These are phyloP conservation scores for Muschampia plurimacula DNA, from an alignment of 2,888 invertebrate species.

Conservation along the genomic window DNA sequence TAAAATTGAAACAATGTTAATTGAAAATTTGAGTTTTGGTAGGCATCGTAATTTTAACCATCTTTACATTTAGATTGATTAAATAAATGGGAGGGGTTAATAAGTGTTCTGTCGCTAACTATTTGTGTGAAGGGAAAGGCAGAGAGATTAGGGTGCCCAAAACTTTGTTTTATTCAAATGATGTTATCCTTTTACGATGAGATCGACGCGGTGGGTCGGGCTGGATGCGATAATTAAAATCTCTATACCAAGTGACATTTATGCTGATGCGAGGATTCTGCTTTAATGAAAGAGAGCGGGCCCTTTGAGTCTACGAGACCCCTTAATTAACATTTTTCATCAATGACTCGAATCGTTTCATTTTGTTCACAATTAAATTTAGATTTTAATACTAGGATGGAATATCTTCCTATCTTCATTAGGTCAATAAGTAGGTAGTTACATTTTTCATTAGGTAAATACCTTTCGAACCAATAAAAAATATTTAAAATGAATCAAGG, in stretches of 20 bases:
- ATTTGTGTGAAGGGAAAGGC: constrained; percentile 43
- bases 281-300: constrained; percentile 71
- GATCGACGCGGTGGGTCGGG: constrained; percentile 69
- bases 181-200: constrained; percentile 61
- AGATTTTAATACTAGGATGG: background rate
- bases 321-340: constrained; percentile 55
- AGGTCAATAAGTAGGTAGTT: background rate
- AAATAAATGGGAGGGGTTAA: constrained; percentile 11
- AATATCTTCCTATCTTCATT: background rate
- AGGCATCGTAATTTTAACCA: background rate
- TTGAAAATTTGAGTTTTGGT: background rate
- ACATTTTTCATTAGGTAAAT: too few species aligned
- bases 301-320: constrained; percentile 61
- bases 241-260: constrained; percentile 75
- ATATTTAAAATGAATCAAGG: too few species aligned
- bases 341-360: constrained; percentile 25
- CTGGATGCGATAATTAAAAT: constrained; percentile 73
- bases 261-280: constrained; percentile 73
- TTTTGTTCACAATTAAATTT: background rate
- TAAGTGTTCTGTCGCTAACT: constrained; percentile 13
- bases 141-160: constrained; percentile 48
- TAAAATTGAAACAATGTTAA: background rate
- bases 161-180: constrained; percentile 57
- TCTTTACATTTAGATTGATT: background rate
- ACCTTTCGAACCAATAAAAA: too few species aligned